Evolutionary conservation across 2,797 vertebrate species (phyloP).

Genomic region (Cephalopachus bancanus): DNA sequence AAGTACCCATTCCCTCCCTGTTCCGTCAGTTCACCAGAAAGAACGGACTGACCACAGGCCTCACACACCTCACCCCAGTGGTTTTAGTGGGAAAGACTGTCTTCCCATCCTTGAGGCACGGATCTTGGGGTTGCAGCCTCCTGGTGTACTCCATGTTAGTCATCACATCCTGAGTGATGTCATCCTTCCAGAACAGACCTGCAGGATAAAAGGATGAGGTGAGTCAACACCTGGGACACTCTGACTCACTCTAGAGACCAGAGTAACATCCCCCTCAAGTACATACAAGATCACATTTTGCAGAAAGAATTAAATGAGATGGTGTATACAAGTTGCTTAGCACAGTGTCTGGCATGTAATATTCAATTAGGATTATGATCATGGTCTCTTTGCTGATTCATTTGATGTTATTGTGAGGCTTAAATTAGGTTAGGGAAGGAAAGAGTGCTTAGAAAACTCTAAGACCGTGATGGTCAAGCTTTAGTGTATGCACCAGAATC

Average conservation of each 20-base stretch:
- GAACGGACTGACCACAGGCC: not conserved
- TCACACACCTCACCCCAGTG: not conserved
- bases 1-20: not conserved
- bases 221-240: not conserved
- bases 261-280: not conserved
- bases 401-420: not conserved
- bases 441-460: not conserved
- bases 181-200: constrained; percentile 96
- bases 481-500: not conserved
- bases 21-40: not conserved
- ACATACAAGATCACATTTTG: not conserved
- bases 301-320: constrained; percentile 47
- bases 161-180: constrained; percentile 94
- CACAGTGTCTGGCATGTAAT: not conserved
- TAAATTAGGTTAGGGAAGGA: not conserved
- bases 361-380: not conserved
- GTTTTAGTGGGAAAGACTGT: not conserved
- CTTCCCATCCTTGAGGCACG: constrained; percentile 82
- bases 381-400: not conserved
- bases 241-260: not conserved
- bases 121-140: constrained; percentile 86
- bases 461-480: not conserved
- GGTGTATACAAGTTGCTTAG: not conserved
- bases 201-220: not conserved
- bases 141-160: constrained; percentile 94